phyloP scores from a whole-genome alignment of 2,113 vertebrate species.

The Sminthopsis crassicaudata region DNA sequence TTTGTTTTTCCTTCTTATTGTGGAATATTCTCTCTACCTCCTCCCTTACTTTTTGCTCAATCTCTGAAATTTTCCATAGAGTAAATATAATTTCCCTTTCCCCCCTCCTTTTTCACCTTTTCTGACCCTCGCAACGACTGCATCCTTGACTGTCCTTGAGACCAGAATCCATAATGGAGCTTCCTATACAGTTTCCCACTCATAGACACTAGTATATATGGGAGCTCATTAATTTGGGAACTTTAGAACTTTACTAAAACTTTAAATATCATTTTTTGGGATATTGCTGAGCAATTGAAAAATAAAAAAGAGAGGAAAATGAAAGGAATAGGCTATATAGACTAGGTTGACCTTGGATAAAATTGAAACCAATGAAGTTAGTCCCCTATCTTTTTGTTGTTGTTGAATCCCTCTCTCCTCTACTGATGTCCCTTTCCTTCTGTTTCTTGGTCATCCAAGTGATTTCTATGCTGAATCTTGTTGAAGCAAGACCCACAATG shows the following conservation, averaged over 20 bases:
- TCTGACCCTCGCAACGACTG: conserved; percentile 64
- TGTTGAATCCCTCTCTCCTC: background rate
- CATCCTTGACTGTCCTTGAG: conserved; percentile 12
- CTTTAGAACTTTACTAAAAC: conserved; percentile 54
- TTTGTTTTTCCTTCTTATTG: background rate
- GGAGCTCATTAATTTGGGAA: conserved; percentile 36
- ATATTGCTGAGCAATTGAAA: background rate
- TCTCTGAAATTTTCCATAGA: conserved; percentile 56
- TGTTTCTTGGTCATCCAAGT: background rate
- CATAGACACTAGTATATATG: conserved; percentile 48
- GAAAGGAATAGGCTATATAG: background rate
- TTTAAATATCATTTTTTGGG: conserved; percentile 43
- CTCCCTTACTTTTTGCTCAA: conserved; percentile 20
- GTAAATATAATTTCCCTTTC: conserved; percentile 49
- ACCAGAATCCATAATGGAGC: background rate
- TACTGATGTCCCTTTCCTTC: background rate
- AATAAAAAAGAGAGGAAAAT: conserved; percentile 6
- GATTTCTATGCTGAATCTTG: background rate
- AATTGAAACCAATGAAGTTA: background rate
- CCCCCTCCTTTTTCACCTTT: conserved; percentile 51
- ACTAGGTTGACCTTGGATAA: background rate
- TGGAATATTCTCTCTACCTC: conserved; percentile 8
- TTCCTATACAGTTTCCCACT: conserved; percentile 58
- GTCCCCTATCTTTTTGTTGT: background rate
- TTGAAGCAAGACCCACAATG: background rate